A percentile compares a stretch with the other conserved stretches of the same genome.
These are phyloP conservation scores for Eledona agricola DNA, from an alignment of 2,888 invertebrate species.

Conservation along the genomic window DNA sequence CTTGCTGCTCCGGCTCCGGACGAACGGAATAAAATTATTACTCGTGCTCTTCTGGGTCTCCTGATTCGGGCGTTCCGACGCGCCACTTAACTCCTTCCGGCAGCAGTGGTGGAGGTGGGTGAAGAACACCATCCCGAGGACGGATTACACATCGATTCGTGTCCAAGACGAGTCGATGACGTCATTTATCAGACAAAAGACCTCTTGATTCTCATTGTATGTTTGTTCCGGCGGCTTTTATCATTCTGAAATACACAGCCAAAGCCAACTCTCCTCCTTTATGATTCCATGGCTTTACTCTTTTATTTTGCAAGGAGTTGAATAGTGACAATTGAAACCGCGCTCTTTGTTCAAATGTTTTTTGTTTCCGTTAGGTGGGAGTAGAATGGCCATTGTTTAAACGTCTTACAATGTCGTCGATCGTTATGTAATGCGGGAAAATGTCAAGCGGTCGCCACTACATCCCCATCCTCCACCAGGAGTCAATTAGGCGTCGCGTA, in stretches of 20 bases:
- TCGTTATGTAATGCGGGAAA: conserved; percentile 57
- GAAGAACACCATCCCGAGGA: too few relatives aligned
- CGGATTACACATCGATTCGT: conserved; percentile 51
- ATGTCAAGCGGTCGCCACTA: conserved; percentile 56
- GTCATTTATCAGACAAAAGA: conserved; percentile 58
- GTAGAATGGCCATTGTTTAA: conserved; percentile 59
- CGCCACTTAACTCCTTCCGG: conserved; percentile 35
- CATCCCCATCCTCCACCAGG: too few relatives aligned
- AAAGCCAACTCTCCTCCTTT: conserved; percentile 51
- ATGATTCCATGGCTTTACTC: conserved; percentile 56
- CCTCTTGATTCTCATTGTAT: conserved; percentile 59
- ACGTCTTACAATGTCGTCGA: conserved; percentile 58
- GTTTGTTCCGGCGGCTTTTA: conserved; percentile 60
- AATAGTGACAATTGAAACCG: conserved; percentile 61
- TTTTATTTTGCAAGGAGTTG: conserved; percentile 58
- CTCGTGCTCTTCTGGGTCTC: conserved; percentile 15
- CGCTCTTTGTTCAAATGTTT: conserved; percentile 58
- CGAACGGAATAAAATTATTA: conserved; percentile 45
- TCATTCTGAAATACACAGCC: conserved; percentile 58
- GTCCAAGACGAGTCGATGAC: conserved; percentile 53
- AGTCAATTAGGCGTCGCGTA: too few relatives aligned
- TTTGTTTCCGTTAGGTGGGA: conserved; percentile 59
- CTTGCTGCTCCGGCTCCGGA: conserved; percentile 37
- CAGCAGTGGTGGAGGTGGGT: too few relatives aligned
- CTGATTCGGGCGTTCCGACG: conserved; percentile 8